Evolutionary conservation across 2,113 vertebrate species (phyloP).

Genomic region (Anseranas semipalmata): DNA sequence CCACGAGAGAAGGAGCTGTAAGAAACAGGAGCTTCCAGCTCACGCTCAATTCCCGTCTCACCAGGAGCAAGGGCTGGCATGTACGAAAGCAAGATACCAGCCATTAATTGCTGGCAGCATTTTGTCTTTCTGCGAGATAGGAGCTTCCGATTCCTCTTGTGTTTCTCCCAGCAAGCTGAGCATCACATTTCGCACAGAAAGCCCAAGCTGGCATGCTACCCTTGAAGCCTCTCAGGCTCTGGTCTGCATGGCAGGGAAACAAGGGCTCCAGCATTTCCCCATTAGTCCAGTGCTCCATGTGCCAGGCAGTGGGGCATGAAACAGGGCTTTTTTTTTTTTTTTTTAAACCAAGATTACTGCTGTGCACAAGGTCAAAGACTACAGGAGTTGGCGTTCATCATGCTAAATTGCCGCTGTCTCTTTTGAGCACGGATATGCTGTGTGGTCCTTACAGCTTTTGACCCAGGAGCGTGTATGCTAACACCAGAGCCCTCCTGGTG

Average conservation of each 20-base stretch:
- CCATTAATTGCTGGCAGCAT: constrained; percentile 30
- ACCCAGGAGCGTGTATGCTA: neutral
- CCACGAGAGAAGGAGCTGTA: constrained; percentile 22
- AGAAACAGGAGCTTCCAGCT: constrained; percentile 22
- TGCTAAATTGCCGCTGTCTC: neutral
- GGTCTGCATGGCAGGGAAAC: neutral
- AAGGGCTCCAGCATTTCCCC: neutral
- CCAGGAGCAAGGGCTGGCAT: constrained; percentile 1
- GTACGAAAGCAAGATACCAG: neutral
- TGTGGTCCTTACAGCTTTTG: constrained; percentile 9
- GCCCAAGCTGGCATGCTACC: neutral
- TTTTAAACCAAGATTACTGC: neutral
- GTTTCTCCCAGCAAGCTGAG: neutral
- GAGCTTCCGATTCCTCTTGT: constrained; percentile 5
- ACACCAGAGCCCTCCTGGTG: neutral
- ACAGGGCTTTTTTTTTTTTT: neutral
- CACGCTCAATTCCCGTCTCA: neutral
- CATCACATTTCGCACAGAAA: neutral
- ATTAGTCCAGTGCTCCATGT: neutral
- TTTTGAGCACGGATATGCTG: neutral
- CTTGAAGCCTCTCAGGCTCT: neutral
- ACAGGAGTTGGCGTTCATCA: neutral
- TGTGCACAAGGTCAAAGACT: neutral
- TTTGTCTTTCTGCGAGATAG: neutral
- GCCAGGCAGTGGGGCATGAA: fast-evolving